Conservation (phyloP, 2,113 vertebrate species). For the Prionailurus bengalensis region DNA sequence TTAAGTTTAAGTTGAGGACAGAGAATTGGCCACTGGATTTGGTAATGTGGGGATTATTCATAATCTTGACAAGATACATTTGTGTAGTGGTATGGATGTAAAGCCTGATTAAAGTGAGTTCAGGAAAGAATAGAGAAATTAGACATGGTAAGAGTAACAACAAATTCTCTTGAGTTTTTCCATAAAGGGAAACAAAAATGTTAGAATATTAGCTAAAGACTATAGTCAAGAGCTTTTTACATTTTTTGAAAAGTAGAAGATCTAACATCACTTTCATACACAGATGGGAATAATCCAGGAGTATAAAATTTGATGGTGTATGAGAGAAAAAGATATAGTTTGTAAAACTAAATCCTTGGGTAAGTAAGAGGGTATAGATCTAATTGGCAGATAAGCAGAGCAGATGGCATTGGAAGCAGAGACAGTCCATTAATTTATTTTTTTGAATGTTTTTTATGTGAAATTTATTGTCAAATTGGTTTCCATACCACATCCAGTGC, state of each 20-base stretch:
- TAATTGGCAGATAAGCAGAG: neutral
- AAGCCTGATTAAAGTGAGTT: neutral
- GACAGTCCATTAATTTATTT: neutral
- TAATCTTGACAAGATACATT: neutral
- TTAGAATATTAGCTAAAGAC: neutral
- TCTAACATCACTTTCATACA: neutral
- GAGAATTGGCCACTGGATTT: neutral
- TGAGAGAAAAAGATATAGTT: neutral
- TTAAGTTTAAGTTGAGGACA: neutral
- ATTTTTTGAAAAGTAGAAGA: neutral
- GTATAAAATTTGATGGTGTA: neutral
- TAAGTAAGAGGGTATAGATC: neutral
- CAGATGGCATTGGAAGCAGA: neutral
- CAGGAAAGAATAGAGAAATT: neutral
- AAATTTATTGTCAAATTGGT: too few relatives aligned
- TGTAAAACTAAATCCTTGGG: neutral
- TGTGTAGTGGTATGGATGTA: neutral
- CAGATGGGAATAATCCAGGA: neutral
- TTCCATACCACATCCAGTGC: too few relatives aligned
- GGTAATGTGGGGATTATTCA: neutral
- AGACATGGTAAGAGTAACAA: neutral
- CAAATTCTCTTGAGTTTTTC: neutral
- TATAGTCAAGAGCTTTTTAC: neutral
- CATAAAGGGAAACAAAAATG: neutral
- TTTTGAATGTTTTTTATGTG: too few relatives aligned